These are phyloP conservation scores for Ceyx cyanopectus DNA, from an alignment of 2,113 vertebrate genomes.

Conservation along the genomic window DNA sequence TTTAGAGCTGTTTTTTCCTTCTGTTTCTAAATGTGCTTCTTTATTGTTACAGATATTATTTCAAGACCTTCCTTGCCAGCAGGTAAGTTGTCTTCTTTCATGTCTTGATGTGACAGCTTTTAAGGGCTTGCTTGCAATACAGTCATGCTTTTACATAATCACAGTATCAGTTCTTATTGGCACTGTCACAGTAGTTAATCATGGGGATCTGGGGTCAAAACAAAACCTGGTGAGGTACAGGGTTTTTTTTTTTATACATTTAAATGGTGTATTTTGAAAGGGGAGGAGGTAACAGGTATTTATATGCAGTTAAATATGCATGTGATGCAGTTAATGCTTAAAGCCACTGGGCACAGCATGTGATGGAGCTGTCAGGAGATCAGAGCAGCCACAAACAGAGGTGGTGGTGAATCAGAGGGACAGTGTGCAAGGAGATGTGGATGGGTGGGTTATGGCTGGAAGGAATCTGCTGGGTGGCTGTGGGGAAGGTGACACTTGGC, in stretches of 20 bases:
- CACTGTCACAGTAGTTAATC: not conserved
- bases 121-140: not conserved
- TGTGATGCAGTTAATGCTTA: not conserved
- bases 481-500: not conserved
- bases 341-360: accelerated
- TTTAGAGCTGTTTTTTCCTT: not conserved
- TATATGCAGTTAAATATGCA: not conserved
- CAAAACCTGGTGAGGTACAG: not conserved
- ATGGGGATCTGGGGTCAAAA: not conserved
- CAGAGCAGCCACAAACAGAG: not conserved
- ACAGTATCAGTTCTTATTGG: not conserved
- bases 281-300: not conserved
- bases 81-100: slow-evolving; percentile 78
- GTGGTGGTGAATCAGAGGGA: not conserved
- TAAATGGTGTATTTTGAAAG: slow-evolving; percentile 15
- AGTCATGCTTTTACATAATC: not conserved
- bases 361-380: not conserved
- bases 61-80: slow-evolving; percentile 86
- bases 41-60: slow-evolving; percentile 88
- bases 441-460: not conserved
- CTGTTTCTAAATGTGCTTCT: slow-evolving; percentile 46
- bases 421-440: not conserved
- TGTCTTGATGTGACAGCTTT: not conserved
- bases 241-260: not conserved
- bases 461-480: not conserved